Evolutionary conservation across 1,140 invertebrate species (phyloP), one percentile per base, ranked within the genome.

Genomic region (Anthonomus grandis): DNA sequence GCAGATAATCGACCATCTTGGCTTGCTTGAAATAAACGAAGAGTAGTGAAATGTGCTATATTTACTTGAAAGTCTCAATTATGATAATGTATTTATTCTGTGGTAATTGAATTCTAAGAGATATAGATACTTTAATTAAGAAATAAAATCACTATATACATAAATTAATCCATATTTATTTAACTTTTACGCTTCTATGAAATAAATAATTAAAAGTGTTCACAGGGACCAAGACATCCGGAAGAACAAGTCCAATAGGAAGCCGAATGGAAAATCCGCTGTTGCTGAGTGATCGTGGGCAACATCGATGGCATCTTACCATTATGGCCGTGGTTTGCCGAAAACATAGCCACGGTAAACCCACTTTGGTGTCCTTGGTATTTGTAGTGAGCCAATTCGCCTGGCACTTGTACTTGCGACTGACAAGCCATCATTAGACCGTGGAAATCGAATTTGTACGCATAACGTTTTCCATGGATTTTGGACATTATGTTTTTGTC

Each of bases 401-500:
- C 62, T 62, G 68, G 69, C 2, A 67, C 69, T 54, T 72, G 72
- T n/a, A 67, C 69, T 59, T 79, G 78, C n/a, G 85, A 81, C 70
- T 93, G 91, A 69, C 89, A 93, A 4, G 91, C 90, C 41, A 87
- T 84, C 78, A 87, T 86, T 60, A 91, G 73, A 1, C 89, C 88
- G 71, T 84, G 85, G 75, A 93, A 95, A 75, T 94, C 91, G 74
- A 95, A 95, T 73, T 92, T 91, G 79, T 95, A 95, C 39, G 91
- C 91, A 77, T 94, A 94, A 1, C 91, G 76, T 75, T 94, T 94
- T 34, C 92, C 92, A 67, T 91, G 90, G 1, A 94, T 91, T 80
- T 95, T 95, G 49, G 86, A 91, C 90, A 98, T 95, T 63, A 98
- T 91, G 68, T 96, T 95, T 76, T 98, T 98, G 78, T 98, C 95